These are phyloP conservation scores for Caenorhabditis sp. DNA, from an alignment of 2,888 invertebrate genomes.

Conservation along the genomic window DNA sequence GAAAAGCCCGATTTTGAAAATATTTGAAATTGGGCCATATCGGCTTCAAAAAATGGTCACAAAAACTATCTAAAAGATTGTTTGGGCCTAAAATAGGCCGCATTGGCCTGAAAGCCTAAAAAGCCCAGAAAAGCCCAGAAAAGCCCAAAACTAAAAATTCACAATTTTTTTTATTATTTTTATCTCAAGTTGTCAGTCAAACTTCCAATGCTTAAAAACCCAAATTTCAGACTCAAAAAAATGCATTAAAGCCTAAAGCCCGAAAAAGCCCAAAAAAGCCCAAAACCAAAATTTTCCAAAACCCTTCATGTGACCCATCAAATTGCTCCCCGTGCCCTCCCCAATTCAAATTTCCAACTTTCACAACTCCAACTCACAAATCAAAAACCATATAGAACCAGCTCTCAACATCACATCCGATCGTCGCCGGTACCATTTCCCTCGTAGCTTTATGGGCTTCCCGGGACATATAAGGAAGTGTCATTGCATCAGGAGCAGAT, in stretches of 20 bases:
- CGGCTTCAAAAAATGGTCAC: too few relatives aligned
- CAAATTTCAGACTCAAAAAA: too few relatives aligned
- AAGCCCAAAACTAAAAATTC: neutral
- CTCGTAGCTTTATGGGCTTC: neutral
- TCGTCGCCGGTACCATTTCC: neutral
- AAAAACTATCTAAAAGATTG: too few relatives aligned
- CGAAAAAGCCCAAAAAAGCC: neutral
- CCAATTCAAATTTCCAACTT: neutral
- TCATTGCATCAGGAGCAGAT: constrained; percentile 10
- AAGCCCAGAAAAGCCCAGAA: too few relatives aligned
- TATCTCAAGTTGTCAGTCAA: too few relatives aligned
- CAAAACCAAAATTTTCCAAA: neutral
- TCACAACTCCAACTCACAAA: constrained; percentile 5
- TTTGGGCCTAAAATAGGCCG: too few relatives aligned
- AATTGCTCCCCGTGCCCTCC: neutral
- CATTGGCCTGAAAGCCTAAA: too few relatives aligned
- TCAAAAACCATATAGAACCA: constrained; percentile 27
- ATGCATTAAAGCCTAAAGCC: too few relatives aligned
- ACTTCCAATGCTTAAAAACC: too few relatives aligned
- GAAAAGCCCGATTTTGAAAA: too few relatives aligned
- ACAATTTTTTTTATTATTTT: too few relatives aligned
- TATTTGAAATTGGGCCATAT: too few relatives aligned
- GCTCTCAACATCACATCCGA: constrained; percentile 19
- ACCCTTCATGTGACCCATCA: neutral
- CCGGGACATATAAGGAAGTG: constrained; percentile 19